Evolutionary conservation across 2,797 vertebrate species (phyloP).

Genomic region (Chaetodon trifasciatus): DNA sequence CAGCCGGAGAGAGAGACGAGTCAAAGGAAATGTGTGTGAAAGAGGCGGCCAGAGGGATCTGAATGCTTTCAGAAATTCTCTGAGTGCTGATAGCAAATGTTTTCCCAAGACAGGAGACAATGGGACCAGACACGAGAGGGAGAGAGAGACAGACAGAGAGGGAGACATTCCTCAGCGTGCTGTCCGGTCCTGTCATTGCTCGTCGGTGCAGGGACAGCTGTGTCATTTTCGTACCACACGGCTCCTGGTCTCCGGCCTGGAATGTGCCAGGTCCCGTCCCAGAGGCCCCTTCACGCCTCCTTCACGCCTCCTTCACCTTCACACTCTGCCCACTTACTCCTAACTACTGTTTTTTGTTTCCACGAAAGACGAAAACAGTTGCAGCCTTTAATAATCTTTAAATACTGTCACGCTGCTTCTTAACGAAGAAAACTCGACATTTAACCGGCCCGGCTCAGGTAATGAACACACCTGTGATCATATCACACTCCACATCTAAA

Average conservation of each 20-base stretch:
- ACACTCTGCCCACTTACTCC: not conserved
- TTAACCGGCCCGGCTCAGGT: not conserved
- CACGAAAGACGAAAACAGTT: not conserved
- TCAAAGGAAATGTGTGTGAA: conserved; percentile 43
- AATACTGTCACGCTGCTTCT: not conserved
- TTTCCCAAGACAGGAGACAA: conserved; percentile 63
- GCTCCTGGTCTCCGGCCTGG: conserved; percentile 62
- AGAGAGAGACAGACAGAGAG: conserved; percentile 1
- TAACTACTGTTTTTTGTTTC: not conserved
- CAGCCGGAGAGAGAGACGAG: conserved; percentile 21
- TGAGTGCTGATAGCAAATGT: conserved; percentile 53
- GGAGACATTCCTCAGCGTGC: conserved; percentile 65
- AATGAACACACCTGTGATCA: not conserved
- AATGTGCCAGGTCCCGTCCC: conserved; percentile 56
- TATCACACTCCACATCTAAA: not conserved
- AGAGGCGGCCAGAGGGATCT: conserved; percentile 45
- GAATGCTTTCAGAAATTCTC: conserved; percentile 59
- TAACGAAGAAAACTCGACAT: not conserved
- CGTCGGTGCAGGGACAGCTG: conserved; percentile 67
- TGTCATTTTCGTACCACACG: conserved; percentile 76
- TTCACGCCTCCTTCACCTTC: not conserved
- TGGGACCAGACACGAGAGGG: conserved; percentile 48
- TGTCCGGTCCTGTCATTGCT: conserved; percentile 68
- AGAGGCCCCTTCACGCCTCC: conserved; percentile 14
- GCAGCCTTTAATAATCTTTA: not conserved